Evolutionary conservation across 2,888 invertebrate species (phyloP).

Genomic region (Hemaris fuciformis): DNA sequence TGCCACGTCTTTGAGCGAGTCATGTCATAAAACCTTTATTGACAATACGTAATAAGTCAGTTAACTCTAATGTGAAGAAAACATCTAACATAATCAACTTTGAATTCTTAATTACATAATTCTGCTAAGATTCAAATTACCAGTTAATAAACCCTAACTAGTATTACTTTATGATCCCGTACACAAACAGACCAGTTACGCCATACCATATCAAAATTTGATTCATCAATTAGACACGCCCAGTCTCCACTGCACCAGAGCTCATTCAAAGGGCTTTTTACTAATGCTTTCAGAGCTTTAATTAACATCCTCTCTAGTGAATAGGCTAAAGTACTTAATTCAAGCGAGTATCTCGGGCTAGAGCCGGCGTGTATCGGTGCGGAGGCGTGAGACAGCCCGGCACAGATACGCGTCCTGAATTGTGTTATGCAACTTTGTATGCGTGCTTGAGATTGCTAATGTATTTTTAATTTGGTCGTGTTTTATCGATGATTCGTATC

Average conservation of each 20-base stretch:
- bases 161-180: background rate
- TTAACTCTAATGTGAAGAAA: background rate
- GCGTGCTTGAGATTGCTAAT: background rate
- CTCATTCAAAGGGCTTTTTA: conserved; percentile 70
- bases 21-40: too few relatives aligned
- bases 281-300: conserved; percentile 72
- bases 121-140: too few relatives aligned
- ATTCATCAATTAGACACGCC: conserved; percentile 44
- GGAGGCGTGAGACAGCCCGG: conserved; percentile 29
- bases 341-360: conserved; percentile 34
- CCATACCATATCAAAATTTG: background rate
- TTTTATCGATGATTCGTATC: background rate
- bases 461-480: background rate
- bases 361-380: background rate
- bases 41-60: too few relatives aligned
- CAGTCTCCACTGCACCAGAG: conserved; percentile 36
- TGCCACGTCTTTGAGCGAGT: too few relatives aligned
- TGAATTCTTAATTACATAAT: too few relatives aligned
- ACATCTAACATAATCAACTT: background rate
- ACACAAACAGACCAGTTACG: background rate
- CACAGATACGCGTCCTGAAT: background rate
- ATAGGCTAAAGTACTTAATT: conserved; percentile 63
- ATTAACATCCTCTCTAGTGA: conserved; percentile 72
- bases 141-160: too few relatives aligned
- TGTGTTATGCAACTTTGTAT: background rate